Conservation (phyloP, 2,888 invertebrate genomes). For the Drosophila seclusa region DNA sequence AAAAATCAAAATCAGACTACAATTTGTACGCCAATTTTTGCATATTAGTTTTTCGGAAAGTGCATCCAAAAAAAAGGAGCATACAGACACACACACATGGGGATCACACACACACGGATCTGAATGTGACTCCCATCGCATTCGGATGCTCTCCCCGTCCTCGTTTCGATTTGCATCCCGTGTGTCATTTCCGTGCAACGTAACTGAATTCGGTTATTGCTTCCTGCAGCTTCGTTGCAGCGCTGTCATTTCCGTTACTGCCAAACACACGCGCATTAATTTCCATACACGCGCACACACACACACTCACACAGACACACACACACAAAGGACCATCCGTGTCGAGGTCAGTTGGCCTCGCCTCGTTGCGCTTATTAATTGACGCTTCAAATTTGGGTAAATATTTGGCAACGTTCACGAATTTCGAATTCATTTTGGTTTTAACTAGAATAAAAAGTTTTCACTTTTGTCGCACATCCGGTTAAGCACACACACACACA, state of each 20-base stretch:
- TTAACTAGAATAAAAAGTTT: conserved; percentile 28
- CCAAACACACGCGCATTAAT: conserved; percentile 41
- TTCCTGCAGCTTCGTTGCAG: conserved; percentile 69
- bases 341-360: conserved; percentile 52
- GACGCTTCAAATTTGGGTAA: conserved; percentile 41
- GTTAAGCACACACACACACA: conserved; percentile 16
- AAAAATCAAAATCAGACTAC: conserved; percentile 19
- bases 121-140: conserved; percentile 23
- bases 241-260: conserved; percentile 72
- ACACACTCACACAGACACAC: conserved; percentile 24
- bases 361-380: conserved; percentile 49
- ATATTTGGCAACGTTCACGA: conserved; percentile 16
- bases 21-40: conserved; percentile 42
- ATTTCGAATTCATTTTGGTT: conserved; percentile 41
- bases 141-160: conserved; percentile 18
- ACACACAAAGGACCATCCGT: conserved; percentile 19
- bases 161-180: conserved; percentile 30
- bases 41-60: conserved; percentile 44
- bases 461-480: conserved; percentile 41
- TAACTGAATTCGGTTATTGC: conserved; percentile 77
- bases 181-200: conserved; percentile 76
- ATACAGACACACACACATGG: not conserved
- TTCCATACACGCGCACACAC: conserved; percentile 33
- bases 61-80: conserved; percentile 4
- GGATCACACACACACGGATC: not conserved